phyloP scores from a whole-genome alignment of 2,797 vertebrate genomes.

The Lycodopsis pacificus region DNA sequence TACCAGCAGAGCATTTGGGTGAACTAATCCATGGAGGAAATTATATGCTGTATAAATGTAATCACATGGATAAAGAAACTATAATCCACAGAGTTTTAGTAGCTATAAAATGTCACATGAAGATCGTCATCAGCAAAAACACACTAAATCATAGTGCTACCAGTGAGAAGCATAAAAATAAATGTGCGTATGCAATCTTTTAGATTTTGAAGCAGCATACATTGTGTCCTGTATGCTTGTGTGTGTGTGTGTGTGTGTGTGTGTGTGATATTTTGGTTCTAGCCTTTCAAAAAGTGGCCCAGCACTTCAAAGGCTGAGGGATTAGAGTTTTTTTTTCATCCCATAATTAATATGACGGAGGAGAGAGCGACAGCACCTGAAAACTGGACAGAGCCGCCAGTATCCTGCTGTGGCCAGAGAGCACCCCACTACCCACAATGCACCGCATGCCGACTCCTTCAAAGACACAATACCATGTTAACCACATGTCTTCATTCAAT shows the following conservation, averaged over 20 bases:
- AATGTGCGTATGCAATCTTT: slow-evolving; percentile 49
- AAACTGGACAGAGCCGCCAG: slow-evolving; percentile 87
- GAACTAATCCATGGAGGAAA: slow-evolving; percentile 73
- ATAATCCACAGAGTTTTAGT: slow-evolving; percentile 78
- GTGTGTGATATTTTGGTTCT: slow-evolving; percentile 66
- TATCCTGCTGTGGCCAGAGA: slow-evolving; percentile 89
- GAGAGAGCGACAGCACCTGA: slow-evolving; percentile 92
- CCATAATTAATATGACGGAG: slow-evolving; percentile 97
- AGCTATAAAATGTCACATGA: slow-evolving; percentile 83
- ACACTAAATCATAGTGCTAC: slow-evolving; percentile 82
- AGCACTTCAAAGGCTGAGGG: slow-evolving; percentile 93
- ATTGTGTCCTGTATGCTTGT: slow-evolving; percentile 35
- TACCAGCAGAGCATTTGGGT: slow-evolving; percentile 77
- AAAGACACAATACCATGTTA: slow-evolving; percentile 81
- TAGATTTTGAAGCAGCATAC: slow-evolving; percentile 40
- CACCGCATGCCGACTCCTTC: slow-evolving; percentile 80
- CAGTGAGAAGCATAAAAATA: slow-evolving; percentile 61
- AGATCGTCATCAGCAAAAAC: slow-evolving; percentile 80
- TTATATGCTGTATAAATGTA: slow-evolving; percentile 77
- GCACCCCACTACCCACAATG: slow-evolving; percentile 86
- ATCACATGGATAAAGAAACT: slow-evolving; percentile 69
- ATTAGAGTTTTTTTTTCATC: slow-evolving; percentile 92
- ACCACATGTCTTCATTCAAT: slow-evolving; percentile 78
- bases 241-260: slow-evolving; percentile 8
- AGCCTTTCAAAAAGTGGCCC: slow-evolving; percentile 91